Conservation (phyloP, 1,140 invertebrate species). For the Microvelia longipes region DNA sequence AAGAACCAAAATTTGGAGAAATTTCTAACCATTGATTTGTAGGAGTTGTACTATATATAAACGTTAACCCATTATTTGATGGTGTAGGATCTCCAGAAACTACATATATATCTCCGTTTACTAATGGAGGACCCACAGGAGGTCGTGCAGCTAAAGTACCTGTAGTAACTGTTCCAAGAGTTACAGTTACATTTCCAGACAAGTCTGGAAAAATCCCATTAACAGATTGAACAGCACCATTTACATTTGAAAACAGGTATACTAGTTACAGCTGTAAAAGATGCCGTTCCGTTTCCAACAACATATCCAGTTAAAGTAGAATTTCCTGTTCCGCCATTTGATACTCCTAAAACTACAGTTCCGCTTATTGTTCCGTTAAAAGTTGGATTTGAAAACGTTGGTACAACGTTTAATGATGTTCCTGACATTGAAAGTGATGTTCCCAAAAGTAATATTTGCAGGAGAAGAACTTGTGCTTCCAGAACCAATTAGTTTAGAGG, state of each 20-base stretch:
- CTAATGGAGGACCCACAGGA: background rate
- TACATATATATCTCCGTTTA: background rate
- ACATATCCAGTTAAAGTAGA: background rate
- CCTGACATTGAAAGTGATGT: background rate
- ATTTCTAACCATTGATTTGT: background rate
- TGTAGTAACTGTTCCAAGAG: background rate
- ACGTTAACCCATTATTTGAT: background rate
- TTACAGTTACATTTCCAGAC: background rate
- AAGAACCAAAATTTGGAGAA: background rate
- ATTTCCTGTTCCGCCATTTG: background rate
- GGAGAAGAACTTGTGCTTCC: background rate
- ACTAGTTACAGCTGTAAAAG: background rate
- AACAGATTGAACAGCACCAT: background rate
- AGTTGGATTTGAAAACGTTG: background rate
- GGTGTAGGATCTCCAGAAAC: background rate
- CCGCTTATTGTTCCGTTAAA: background rate
- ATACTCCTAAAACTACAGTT: background rate
- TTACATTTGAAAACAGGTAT: background rate
- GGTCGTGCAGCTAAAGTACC: background rate
- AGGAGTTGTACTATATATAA: background rate
- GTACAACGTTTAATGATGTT: background rate
- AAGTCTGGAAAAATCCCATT: background rate
- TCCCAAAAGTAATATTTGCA: background rate
- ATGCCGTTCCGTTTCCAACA: background rate
- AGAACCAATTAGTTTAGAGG: background rate